phyloP scores from a whole-genome alignment of 92 coral and sea anemone genomes.

The Phenganax stokvisi region DNA sequence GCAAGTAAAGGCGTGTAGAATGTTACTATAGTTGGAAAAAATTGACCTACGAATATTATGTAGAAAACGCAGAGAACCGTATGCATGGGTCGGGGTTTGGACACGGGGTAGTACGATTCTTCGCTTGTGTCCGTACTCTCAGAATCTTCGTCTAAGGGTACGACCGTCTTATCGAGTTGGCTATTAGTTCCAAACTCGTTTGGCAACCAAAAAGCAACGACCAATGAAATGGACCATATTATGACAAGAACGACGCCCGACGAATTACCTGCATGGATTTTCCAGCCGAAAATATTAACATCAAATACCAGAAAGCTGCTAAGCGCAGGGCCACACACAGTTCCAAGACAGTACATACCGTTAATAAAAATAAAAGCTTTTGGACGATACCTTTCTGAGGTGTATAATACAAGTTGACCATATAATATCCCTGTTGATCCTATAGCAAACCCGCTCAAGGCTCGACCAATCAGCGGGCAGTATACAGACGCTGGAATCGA shows the following conservation, averaged over 20 bases:
- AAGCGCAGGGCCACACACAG: slow-evolving; percentile 29
- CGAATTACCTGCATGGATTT: slow-evolving; percentile 28
- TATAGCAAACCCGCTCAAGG: slow-evolving; percentile 18
- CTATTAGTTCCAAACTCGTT: slow-evolving; percentile 9
- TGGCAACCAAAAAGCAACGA: slow-evolving; percentile 18
- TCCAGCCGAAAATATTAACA: slow-evolving; percentile 23
- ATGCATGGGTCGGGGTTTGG: neutral
- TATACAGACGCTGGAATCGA: slow-evolving; percentile 27
- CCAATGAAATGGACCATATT: neutral
- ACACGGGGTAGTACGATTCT: neutral
- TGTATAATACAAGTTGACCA: slow-evolving; percentile 13
- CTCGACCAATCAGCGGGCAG: slow-evolving; percentile 27
- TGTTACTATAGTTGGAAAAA: slow-evolving; percentile 23
- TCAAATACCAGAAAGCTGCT: slow-evolving; percentile 23
- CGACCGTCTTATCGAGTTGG: slow-evolving; percentile 7
- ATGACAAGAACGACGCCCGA: slow-evolving; percentile 4
- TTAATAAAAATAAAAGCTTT: slow-evolving; percentile 25
- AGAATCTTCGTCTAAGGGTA: neutral
- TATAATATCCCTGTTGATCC: slow-evolving; percentile 19
- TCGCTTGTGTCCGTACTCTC: neutral
- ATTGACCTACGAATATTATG: slow-evolving; percentile 23
- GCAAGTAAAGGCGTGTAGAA: slow-evolving; percentile 33
- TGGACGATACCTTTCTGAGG: slow-evolving; percentile 15
- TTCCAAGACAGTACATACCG: slow-evolving; percentile 20
- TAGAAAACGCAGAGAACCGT: slow-evolving; percentile 15